phyloP scores from a whole-genome alignment of 2,888 invertebrate species.

The Drosophila robusta region DNA sequence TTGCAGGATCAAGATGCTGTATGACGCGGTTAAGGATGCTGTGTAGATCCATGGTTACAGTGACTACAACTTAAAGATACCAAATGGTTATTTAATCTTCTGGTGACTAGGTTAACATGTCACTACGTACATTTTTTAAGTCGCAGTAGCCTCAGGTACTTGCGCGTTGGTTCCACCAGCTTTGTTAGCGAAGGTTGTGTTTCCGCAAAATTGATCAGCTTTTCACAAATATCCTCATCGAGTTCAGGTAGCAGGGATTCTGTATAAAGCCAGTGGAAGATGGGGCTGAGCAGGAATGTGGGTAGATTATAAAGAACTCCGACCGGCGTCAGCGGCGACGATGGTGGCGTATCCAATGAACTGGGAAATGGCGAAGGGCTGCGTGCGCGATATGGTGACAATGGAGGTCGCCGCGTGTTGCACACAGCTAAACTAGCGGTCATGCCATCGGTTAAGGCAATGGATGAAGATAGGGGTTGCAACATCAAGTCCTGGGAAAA shows the following conservation, averaged over 20 bases:
- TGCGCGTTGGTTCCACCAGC: conserved; percentile 87
- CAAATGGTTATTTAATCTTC: not conserved
- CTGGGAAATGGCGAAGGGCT: conserved; percentile 82
- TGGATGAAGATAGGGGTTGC: conserved; percentile 58
- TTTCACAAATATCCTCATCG: conserved; percentile 87
- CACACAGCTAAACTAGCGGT: conserved; percentile 46
- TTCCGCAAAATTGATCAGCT: conserved; percentile 86
- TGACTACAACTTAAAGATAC: conserved; percentile 86
- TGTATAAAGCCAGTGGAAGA: conserved; percentile 88
- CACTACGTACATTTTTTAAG: conserved; percentile 87
- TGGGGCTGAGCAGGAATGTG: conserved; percentile 87
- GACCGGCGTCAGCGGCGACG: conserved; percentile 84
- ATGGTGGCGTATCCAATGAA: conserved; percentile 83
- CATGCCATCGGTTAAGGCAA: conserved; percentile 9
- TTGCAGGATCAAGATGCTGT: conserved; percentile 86
- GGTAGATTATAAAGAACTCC: conserved; percentile 87
- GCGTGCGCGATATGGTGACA: conserved; percentile 82
- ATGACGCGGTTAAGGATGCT: conserved; percentile 87
- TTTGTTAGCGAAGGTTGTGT: conserved; percentile 87
- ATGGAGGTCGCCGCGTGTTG: conserved; percentile 77
- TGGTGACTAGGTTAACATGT: too few relatives aligned
- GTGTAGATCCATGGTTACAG: conserved; percentile 88
- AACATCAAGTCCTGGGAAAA: conserved; percentile 81
- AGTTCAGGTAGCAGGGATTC: conserved; percentile 88
- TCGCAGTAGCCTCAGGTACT: conserved; percentile 88